Evolutionary conservation across 2,888 invertebrate genomes (phyloP).

Genomic region (Dichetophora obliterata): DNA sequence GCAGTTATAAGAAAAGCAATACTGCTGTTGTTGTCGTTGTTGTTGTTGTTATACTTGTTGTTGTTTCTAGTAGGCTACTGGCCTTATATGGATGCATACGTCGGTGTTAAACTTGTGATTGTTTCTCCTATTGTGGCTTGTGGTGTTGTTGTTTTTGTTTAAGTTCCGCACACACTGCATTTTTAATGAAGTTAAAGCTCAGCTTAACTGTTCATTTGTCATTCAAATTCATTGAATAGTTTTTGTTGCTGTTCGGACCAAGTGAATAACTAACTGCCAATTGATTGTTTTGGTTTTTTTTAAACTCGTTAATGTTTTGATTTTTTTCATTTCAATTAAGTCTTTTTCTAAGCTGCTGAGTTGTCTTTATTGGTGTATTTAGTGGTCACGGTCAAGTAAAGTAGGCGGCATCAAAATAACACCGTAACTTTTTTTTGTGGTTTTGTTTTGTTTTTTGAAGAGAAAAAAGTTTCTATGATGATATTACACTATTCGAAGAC

Average conservation of each 20-base stretch:
- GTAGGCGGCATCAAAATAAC: not conserved
- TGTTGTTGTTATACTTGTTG: constrained; percentile 11
- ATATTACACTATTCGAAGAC: too few species aligned
- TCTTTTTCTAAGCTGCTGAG: not conserved
- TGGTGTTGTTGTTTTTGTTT: constrained; percentile 6
- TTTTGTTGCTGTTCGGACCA: not conserved
- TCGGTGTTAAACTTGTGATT: constrained; percentile 8
- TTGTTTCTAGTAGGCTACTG: not conserved
- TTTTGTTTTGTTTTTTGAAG: too few species aligned
- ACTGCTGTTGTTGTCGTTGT: not conserved
- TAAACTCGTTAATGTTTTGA: not conserved
- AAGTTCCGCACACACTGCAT: constrained; percentile 9
- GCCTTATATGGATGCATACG: not conserved
- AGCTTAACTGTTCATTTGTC: constrained; percentile 26
- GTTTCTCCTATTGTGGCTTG: not conserved
- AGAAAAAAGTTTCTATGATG: too few species aligned
- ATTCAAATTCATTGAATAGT: constrained; percentile 15
- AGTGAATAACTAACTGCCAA: not conserved
- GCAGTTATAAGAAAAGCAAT: not conserved
- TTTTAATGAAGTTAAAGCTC: constrained; percentile 16
- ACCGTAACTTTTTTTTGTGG: too few species aligned
- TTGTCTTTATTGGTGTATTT: not conserved
- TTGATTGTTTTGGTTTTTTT: not conserved
- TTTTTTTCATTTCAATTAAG: not conserved
- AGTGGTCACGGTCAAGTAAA: constrained; percentile 1